Evolutionary conservation across 2,888 invertebrate genomes (phyloP).

Genomic region (Ceramica pisi): DNA sequence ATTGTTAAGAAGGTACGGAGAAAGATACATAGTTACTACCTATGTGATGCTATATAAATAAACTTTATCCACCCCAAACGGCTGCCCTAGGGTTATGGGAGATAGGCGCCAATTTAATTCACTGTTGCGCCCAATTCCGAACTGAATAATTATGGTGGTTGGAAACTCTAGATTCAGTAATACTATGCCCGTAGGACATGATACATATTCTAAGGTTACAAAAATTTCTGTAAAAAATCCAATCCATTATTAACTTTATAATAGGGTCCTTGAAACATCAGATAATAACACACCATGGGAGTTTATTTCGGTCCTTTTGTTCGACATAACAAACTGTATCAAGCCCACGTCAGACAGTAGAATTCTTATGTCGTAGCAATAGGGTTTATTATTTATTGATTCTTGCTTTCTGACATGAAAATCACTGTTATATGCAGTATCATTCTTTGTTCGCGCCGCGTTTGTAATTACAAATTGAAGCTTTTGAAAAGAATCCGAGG

Average conservation of each 20-base stretch:
- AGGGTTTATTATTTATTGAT: conserved; percentile 37
- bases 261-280: conserved; percentile 70
- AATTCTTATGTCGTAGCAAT: conserved; percentile 13
- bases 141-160: conserved; percentile 45
- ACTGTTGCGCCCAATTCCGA: conserved; percentile 9
- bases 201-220: conserved; percentile 57
- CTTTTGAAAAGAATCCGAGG: conserved; percentile 68
- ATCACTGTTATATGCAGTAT: conserved; percentile 38
- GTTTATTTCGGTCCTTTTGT: conserved; percentile 68
- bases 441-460: conserved; percentile 73
- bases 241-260: conserved; percentile 73
- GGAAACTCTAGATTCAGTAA: conserved; percentile 39
- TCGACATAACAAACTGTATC: conserved; percentile 38
- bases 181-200: conserved; percentile 54
- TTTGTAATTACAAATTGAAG: conserved; percentile 71
- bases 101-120: conserved; percentile 20
- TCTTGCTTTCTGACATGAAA: conserved; percentile 22
- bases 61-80: neutral
- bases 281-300: conserved; percentile 72
- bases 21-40: neutral
- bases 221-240: conserved; percentile 58
- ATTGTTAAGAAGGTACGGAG: neutral
- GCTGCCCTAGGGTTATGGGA: conserved; percentile 3
- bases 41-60: neutral
- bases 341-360: neutral